A percentile compares a stretch with the other conserved stretches of the same genome.
Conservation (phyloP, 2,888 invertebrate genomes). For the Papilio elwesi region DNA sequence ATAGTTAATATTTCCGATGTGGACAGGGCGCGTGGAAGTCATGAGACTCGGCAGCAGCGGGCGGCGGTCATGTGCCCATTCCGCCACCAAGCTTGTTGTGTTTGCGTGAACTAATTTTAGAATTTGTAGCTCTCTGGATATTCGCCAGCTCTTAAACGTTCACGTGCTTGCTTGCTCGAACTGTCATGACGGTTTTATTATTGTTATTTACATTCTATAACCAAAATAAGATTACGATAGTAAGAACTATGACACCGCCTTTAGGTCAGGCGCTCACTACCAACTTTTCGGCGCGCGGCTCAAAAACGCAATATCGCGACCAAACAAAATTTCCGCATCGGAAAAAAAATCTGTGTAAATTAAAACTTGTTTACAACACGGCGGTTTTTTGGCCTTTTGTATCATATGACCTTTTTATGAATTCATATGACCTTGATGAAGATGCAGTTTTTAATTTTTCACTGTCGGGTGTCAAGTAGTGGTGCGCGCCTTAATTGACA, state of each 20-base stretch:
- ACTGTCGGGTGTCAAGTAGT: too few species aligned
- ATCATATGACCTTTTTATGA: too few species aligned
- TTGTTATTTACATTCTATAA: slow-evolving; percentile 44
- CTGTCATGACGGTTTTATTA: slow-evolving; percentile 50
- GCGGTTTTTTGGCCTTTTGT: too few species aligned
- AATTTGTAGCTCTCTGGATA: slow-evolving; percentile 76
- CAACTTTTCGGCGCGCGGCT: too few species aligned
- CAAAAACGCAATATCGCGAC: too few species aligned
- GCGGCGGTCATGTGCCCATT: slow-evolving; percentile 76
- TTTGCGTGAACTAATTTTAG: slow-evolving; percentile 79
- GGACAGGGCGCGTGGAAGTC: slow-evolving; percentile 44
- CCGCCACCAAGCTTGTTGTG: slow-evolving; percentile 67
- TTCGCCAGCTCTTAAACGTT: slow-evolving; percentile 67
- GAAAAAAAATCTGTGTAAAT: too few species aligned
- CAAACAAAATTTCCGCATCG: too few species aligned
- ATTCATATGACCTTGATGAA: too few species aligned
- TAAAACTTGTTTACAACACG: too few species aligned
- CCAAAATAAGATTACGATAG: slow-evolving; percentile 31
- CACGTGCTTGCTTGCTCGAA: slow-evolving; percentile 67
- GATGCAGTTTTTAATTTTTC: too few species aligned
- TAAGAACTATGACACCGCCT: neutral
- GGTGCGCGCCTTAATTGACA: neutral
- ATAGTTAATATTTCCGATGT: neutral
- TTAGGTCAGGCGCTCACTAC: too few species aligned
- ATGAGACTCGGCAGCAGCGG: slow-evolving; percentile 53